Conservation (phyloP, 2,888 invertebrate genomes). For the Melinopterus prodromus region DNA sequence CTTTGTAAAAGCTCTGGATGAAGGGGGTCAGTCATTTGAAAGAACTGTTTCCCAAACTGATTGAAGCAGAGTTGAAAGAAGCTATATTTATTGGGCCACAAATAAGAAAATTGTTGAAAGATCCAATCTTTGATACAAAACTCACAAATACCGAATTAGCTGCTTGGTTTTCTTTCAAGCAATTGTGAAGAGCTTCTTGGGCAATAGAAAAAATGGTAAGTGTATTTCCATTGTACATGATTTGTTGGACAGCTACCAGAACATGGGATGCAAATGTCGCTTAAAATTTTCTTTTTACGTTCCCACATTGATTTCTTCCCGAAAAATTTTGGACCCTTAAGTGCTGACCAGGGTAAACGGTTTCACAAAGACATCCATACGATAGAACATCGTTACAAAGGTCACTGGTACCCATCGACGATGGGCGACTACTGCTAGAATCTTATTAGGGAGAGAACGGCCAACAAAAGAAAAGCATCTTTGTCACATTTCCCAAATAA, state of each 20-base stretch:
- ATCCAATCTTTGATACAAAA: too few relatives aligned
- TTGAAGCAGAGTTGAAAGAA: too few relatives aligned
- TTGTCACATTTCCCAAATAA: not conserved
- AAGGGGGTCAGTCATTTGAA: too few relatives aligned
- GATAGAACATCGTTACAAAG: not conserved
- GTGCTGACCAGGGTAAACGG: not conserved
- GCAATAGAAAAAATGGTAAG: too few relatives aligned
- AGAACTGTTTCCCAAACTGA: too few relatives aligned
- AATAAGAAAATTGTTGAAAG: too few relatives aligned
- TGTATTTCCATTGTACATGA: not conserved
- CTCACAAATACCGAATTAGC: too few relatives aligned
- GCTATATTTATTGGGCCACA: too few relatives aligned
- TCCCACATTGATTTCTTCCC: not conserved
- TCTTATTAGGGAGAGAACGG: not conserved
- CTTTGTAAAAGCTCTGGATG: too few relatives aligned
- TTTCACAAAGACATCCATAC: conserved; percentile 10
- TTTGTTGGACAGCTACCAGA: not conserved
- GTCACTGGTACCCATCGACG: not conserved
- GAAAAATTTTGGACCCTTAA: not conserved
- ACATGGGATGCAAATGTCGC: not conserved
- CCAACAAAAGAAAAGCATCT: not conserved
- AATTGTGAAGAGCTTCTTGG: too few relatives aligned
- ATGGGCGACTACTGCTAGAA: not conserved
- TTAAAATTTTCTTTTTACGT: not conserved
- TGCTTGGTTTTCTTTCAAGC: too few relatives aligned